Base-by-base conservation (phyloP, 92 coral and sea anemone genomes). In the Zoanthus sansibaricus region DNA sequence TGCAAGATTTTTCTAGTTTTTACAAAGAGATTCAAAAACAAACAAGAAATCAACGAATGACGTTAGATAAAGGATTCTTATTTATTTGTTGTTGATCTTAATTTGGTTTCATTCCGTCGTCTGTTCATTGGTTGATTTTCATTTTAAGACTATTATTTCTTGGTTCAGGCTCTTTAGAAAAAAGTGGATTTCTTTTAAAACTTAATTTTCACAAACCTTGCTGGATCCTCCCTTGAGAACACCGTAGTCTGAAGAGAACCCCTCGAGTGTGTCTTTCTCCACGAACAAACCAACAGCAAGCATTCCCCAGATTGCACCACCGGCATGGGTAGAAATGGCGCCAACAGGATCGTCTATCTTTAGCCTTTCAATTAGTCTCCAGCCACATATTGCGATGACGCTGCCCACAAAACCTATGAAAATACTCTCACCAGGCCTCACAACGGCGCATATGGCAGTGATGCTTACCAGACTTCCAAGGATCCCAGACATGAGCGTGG, bases 391-490 rank as follows among this genome's bases (percentile, higher is more conserved):
- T 49, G 98, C 91, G 31, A 94, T 90, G 2, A 88, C 98, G 32
- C 94, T 89, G 32, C 98, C 98, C 18, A 94, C 87, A 64, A 93
- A 84, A 3, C 98, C 98, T 42, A 94, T 94, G 6, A 93, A 87
- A 5, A 94, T 86, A 59, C 98, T 94, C 95, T 93, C 98, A 64
- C 96, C 98, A 87, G 98, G 98, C 85, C 93, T 80, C 73, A 93
- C 98, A 78, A 94, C 98, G 21, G 96, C 98, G 30, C 98, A 94
- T n/a, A 94, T 94, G 77, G 98, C 98, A 75, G 98, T 94, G 90
- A 94, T 94, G 92, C 98, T 94, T 18, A 94, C 98, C 89, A 94
- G 86, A 75, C 98, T 91, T 14, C 98, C 98, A 30, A 94, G 92
- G 14, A 94, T 88, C 1, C 98, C 98, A 33, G 93, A 94, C 98